phyloP scores from a whole-genome alignment of 2,888 invertebrate species.

The Cerastoderma edule region DNA sequence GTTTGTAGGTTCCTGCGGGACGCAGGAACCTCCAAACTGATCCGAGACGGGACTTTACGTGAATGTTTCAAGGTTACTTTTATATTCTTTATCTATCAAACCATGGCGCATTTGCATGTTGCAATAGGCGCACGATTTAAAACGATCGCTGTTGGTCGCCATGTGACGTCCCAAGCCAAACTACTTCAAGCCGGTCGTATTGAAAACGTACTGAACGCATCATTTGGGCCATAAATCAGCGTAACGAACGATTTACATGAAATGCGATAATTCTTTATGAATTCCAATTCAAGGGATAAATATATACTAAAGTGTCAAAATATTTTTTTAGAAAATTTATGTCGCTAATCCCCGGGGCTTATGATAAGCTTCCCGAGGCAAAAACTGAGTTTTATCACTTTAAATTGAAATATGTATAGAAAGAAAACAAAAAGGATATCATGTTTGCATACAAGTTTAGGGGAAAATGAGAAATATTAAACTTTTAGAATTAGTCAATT shows the following conservation, averaged over 20 bases:
- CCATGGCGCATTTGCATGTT: constrained; percentile 5
- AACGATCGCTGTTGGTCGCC: constrained; percentile 12
- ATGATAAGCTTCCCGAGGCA: background rate
- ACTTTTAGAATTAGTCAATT: too few relatives aligned
- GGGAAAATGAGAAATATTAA: too few relatives aligned
- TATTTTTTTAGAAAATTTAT: constrained; percentile 16
- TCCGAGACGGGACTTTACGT: too few relatives aligned
- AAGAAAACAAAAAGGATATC: too few relatives aligned
- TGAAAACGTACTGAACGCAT: constrained; percentile 16
- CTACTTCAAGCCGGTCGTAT: constrained; percentile 8
- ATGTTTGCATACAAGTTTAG: too few relatives aligned
- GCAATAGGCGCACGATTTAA: constrained; percentile 12
- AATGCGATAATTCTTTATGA: constrained; percentile 2
- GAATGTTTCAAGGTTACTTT: too few relatives aligned
- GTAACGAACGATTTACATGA: constrained; percentile 20
- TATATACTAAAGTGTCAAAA: constrained; percentile 27
- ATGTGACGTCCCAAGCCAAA: constrained; percentile 8
- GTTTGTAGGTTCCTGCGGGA: too few relatives aligned
- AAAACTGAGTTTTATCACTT: too few relatives aligned
- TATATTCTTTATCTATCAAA: too few relatives aligned
- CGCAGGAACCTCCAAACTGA: too few relatives aligned
- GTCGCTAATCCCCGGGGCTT: constrained; percentile 10
- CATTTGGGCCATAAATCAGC: background rate
- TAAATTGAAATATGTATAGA: too few relatives aligned
- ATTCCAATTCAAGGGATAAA: constrained; percentile 21